Evolutionary conservation across 2,888 invertebrate genomes (phyloP), one percentile per base, ranked within the genome.

Genomic region (Leucoptera coffeella): DNA sequence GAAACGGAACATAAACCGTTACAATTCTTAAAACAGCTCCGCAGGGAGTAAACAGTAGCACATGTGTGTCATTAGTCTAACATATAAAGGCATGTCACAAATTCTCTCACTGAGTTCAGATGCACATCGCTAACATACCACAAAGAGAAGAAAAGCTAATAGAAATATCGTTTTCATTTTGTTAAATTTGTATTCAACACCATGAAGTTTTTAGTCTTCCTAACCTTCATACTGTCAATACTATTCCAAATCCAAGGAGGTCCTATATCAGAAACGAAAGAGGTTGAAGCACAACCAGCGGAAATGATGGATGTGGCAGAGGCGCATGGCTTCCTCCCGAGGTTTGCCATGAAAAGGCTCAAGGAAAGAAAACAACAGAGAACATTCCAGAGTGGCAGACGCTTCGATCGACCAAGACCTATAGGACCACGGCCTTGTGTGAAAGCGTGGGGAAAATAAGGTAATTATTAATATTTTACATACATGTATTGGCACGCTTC

Each of bases 291-390:
- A n/a, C n/a, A n/a, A n/a, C n/a, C n/a, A n/a, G n/a, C n/a, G 2
- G 60, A 65, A 30, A 52, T 59, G 35, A 65, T 69, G 67, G 59
- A 60, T 29, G 45, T 43, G 2, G 69, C 65, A 2, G 65, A 59
- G 31, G 40, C 50, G 1, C 57, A 58, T 33, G 60, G 65, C 2
- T 64, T 64, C 29, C 35, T 64, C 31, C 69, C 69, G 7, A 42
- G 56, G 10, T 69, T 69, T 33, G 60, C 65, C 1, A 69, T 69
- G 67, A 56, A 36, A 34, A 49, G 39, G 30, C 35, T 69, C 15
- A 57, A 57, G 35, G 57, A 62, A 32, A 46, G 55, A 29, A 43
- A 52, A n/a, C 46, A 58, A 30, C 38, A 47, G 33, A 47, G 58
- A 28, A 50, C 41, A 22, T 35, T 47, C 30, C 46, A 40, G 29